Conservation (phyloP, 2,888 invertebrate species). For the Amphiduros pacificus region DNA sequence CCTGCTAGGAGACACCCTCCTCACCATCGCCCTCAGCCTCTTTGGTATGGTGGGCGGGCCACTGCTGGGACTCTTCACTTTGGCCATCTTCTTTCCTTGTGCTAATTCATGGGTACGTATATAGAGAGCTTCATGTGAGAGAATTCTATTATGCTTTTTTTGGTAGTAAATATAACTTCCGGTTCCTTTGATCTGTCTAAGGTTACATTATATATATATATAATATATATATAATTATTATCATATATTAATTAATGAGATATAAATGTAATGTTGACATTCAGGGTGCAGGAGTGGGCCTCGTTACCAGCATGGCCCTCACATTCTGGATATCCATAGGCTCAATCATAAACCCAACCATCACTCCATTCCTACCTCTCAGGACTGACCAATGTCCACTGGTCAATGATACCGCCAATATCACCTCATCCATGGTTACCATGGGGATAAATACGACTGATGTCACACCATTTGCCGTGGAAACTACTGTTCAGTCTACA, state of each 20-base stretch:
- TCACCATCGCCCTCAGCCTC: conserved; percentile 53
- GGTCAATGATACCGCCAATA: neutral
- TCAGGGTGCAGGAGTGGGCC: conserved; percentile 23
- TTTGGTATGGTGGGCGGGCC: conserved; percentile 59
- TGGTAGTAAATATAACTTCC: too few relatives aligned
- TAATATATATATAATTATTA: too few relatives aligned
- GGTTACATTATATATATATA: too few relatives aligned
- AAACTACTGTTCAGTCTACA: too few relatives aligned
- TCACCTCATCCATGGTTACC: too few relatives aligned
- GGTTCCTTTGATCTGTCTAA: too few relatives aligned
- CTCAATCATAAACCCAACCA: conserved; percentile 2
- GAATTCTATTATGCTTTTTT: too few relatives aligned
- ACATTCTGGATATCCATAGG: conserved; percentile 21
- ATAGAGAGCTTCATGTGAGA: too few relatives aligned
- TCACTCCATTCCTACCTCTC: neutral
- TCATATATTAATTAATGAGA: too few relatives aligned
- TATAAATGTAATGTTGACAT: too few relatives aligned
- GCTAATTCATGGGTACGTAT: neutral
- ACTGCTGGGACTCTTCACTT: conserved; percentile 54
- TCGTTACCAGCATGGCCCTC: conserved; percentile 18
- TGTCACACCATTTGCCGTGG: too few relatives aligned
- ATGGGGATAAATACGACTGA: too few relatives aligned
- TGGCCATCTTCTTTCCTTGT: conserved; percentile 64
- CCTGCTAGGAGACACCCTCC: conserved; percentile 19
- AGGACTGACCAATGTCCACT: neutral